Base-by-base conservation (phyloP, 2,797 vertebrate genomes). In the Nannoperca australis region DNA sequence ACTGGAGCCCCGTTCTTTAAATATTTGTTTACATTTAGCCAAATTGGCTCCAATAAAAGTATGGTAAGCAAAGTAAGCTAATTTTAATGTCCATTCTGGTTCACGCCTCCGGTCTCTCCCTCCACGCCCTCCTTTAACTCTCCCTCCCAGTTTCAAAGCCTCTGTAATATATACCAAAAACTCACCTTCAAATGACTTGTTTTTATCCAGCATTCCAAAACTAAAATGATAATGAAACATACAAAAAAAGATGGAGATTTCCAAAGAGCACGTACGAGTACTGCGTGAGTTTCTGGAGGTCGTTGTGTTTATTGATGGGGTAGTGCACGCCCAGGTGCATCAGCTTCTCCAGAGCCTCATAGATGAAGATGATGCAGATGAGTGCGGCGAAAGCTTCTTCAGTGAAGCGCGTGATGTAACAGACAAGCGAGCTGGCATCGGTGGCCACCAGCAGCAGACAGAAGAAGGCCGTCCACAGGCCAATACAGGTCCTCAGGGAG, bases 291-390 rank as follows among this genome's bases (percentile, higher is more conserved):
- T 95, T 95, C 89, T 98, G 96, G 79, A 99, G 95, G 92, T 97
- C 91, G 90, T 97, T 99, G 95, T 99, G 93, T 95, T 98, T 99
- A 90, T 99, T 97, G 96, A 99, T 96, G 85, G 97, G 96, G 91
- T 99, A 99, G 3, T 96, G 95, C 81, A 97, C 96, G 54, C 98
- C 97, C 86, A 99, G 96, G 94, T 99, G 97, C 88, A 97, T 85
- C 27, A 99, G 94, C 93, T 99, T 99, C 95, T 99, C 98, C 92
- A 99, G 95, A 80, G 98, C 98, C 93, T 99, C 98, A 24, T 99
- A 99, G 94, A 99, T 99, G 93, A 99, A 99, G 92, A 99, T 99
- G 83, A 99, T 97, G 95, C 98, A 99, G 94, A 99, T 99, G 80
- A 99, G 97, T 44, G 98, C 91, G 22, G 98, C 98, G 73, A 99